A percentile compares a stretch with the other conserved stretches of the same genome.
These are phyloP conservation scores for Mercenaria mercenaria DNA, from an alignment of 1,140 invertebrate species.

Conservation along the genomic window DNA sequence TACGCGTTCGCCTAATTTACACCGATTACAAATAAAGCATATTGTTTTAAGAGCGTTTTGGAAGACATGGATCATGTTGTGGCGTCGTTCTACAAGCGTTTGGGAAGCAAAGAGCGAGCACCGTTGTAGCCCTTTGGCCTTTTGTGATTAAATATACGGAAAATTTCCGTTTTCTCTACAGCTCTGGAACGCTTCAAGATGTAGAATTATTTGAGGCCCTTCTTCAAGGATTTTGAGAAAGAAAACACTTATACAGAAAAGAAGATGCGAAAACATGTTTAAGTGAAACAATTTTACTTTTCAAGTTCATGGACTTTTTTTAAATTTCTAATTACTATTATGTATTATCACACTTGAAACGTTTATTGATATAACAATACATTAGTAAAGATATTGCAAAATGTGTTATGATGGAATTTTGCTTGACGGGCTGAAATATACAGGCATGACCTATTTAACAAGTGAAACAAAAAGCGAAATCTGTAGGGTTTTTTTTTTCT, in stretches of 20 bases:
- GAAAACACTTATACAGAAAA: background rate
- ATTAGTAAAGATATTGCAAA: no score
- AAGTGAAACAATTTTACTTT: no score
- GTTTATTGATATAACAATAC: no score
- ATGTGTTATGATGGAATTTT: no score
- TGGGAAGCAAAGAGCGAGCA: slow-evolving; percentile 31
- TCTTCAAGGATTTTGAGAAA: background rate
- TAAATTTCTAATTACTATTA: no score
- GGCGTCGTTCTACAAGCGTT: slow-evolving; percentile 39
- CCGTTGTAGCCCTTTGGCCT: slow-evolving; percentile 31
- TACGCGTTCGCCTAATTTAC: slow-evolving; percentile 56
- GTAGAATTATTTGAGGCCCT: background rate
- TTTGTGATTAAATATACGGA: slow-evolving; percentile 67
- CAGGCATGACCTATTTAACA: no score
- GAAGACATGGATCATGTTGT: slow-evolving; percentile 53
- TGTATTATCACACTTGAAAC: no score
- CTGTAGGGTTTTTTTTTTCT: no score
- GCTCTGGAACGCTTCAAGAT: background rate
- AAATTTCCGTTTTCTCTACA: slow-evolving; percentile 65
- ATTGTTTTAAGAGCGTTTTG: slow-evolving; percentile 64
- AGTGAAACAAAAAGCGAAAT: no score
- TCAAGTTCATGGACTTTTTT: no score
- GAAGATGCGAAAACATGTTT: no score
- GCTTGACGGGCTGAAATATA: no score
- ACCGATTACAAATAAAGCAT: slow-evolving; percentile 58